Evolutionary conservation across 2,113 vertebrate genomes (phyloP).

Genomic region (Hirundichthys speculiger): DNA sequence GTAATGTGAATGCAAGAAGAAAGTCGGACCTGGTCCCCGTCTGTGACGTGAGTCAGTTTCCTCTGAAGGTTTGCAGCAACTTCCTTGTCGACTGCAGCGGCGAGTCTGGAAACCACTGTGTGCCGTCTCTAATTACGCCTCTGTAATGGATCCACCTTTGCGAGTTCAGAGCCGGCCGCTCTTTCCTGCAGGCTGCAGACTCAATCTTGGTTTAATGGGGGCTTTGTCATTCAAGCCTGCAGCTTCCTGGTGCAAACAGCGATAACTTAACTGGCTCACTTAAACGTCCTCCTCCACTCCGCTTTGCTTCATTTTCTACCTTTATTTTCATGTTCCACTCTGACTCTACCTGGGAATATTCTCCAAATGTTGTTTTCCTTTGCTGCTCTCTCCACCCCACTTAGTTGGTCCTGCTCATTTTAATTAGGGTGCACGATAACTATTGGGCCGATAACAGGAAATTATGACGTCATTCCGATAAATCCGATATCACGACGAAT

Average conservation of each 20-base stretch:
- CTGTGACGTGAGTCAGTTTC: background rate
- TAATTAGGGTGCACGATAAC: too few species aligned
- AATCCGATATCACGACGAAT: too few species aligned
- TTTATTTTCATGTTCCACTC: conserved; percentile 15
- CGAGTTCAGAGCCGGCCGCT: conserved; percentile 17
- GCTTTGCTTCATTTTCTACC: conserved; percentile 16
- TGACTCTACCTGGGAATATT: conserved; percentile 38
- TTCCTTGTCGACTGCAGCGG: conserved; percentile 34
- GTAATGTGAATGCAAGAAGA: too few species aligned
- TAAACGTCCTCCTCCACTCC: conserved; percentile 22
- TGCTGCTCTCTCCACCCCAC: conserved; percentile 9
- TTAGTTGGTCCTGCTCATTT: too few species aligned
- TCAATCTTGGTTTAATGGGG: conserved; percentile 67
- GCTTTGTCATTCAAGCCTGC: conserved; percentile 66
- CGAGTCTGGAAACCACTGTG: conserved; percentile 10
- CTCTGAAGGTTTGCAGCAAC: conserved; percentile 17
- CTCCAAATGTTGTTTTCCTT: conserved; percentile 37
- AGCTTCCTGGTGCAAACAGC: conserved; percentile 55
- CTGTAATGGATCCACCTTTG: conserved; percentile 62
- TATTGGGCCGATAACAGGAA: too few species aligned
- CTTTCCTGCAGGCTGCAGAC: conserved; percentile 56
- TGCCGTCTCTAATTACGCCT: conserved; percentile 47
- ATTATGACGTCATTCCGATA: too few species aligned
- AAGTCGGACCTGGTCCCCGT: background rate
- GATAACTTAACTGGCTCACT: conserved; percentile 18